Evolutionary conservation across 1,140 invertebrate species (phyloP).

Genomic region (Varroa destructor): DNA sequence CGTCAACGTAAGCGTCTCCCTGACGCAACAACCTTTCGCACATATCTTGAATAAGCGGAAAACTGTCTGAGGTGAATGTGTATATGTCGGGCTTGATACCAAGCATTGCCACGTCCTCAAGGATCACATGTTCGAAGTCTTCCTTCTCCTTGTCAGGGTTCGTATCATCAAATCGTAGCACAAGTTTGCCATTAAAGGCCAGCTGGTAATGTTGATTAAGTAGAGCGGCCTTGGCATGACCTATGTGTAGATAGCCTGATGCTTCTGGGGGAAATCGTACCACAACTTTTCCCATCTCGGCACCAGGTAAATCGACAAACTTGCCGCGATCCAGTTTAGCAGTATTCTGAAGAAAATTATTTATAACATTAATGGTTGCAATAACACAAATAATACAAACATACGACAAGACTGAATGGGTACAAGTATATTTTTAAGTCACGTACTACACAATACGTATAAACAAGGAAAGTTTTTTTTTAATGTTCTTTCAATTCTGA

Average conservation of each 20-base stretch:
- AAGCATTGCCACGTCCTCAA: conserved; percentile 81
- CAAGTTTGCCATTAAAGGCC: conserved; percentile 78
- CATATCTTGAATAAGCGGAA: conserved; percentile 72
- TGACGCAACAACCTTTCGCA: conserved; percentile 78
- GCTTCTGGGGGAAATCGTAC: conserved; percentile 97
- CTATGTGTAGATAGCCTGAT: conserved; percentile 91
- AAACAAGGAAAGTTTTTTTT: background rate
- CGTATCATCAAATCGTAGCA: conserved; percentile 99
- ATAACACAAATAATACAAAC: background rate
- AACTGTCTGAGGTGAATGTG: conserved; percentile 92
- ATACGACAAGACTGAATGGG: background rate
- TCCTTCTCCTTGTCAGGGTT: conserved; percentile 97
- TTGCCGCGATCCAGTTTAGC: conserved; percentile 63
- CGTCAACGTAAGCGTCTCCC: conserved; percentile 86
- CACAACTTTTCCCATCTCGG: conserved; percentile 84
- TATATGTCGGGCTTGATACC: conserved; percentile 83
- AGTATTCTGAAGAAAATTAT: conserved; percentile 14
- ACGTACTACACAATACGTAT: background rate
- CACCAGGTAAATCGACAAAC: conserved; percentile 88
- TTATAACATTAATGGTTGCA: conserved; percentile 24
- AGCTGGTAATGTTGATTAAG: conserved; percentile 95
- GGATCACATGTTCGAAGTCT: conserved; percentile 91
- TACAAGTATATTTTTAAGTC: background rate
- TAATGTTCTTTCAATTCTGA: too few species aligned
- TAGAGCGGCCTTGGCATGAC: conserved; percentile 95